These are phyloP conservation scores for Cydia fagiglandana DNA, from an alignment of 1,140 invertebrate genomes.

Conservation along the genomic window DNA sequence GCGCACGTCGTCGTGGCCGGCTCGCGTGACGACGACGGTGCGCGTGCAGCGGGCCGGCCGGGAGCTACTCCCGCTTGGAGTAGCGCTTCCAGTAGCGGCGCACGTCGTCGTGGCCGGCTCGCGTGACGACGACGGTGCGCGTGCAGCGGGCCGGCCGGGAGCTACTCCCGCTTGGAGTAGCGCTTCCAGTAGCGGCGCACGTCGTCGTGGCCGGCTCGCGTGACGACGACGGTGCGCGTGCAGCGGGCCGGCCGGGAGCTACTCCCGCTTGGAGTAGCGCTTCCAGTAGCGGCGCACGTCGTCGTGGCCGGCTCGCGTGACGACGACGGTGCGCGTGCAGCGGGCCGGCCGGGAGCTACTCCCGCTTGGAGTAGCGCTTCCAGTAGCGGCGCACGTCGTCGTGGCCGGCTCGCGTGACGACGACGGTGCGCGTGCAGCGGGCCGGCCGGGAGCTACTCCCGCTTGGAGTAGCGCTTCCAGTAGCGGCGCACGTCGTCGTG, in stretches of 20 bases:
- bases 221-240: slow-evolving; percentile 94
- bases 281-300: slow-evolving; percentile 97
- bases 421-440: slow-evolving; percentile 93
- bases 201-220: slow-evolving; percentile 92
- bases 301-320: slow-evolving; percentile 92
- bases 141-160: too few species aligned
- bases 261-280: slow-evolving; percentile 84
- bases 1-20: slow-evolving; percentile 94
- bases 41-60: too few species aligned
- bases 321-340: slow-evolving; percentile 93
- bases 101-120: slow-evolving; percentile 93
- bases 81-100: slow-evolving; percentile 96
- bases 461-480: slow-evolving; percentile 93
- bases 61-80: slow-evolving; percentile 81
- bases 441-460: too few species aligned
- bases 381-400: slow-evolving; percentile 96
- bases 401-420: slow-evolving; percentile 92
- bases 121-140: slow-evolving; percentile 94
- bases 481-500: slow-evolving; percentile 96
- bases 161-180: slow-evolving; percentile 82
- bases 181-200: slow-evolving; percentile 97
- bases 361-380: slow-evolving; percentile 89
- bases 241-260: too few species aligned
- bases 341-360: too few species aligned
- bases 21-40: slow-evolving; percentile 93